A percentile compares a stretch with the other conserved stretches of the same genome.
Evolutionary conservation across 2,888 invertebrate genomes (phyloP).

Genomic region (Phalangium opilio): DNA sequence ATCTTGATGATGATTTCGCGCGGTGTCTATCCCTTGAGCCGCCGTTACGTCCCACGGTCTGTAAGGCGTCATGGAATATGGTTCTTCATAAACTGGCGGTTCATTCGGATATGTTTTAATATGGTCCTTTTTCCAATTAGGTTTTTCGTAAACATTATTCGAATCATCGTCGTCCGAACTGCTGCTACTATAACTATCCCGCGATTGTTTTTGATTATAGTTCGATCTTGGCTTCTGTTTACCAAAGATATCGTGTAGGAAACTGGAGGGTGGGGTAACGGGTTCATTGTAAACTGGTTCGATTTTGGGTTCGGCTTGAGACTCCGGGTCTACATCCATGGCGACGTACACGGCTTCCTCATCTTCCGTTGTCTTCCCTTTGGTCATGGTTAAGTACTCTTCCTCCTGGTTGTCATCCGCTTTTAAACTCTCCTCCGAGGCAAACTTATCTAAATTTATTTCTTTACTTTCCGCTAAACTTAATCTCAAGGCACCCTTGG

Average conservation of each 20-base stretch:
- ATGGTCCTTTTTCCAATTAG: constrained; percentile 1
- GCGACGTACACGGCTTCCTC: constrained; percentile 17
- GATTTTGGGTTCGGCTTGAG: constrained; percentile 8
- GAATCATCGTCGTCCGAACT: constrained; percentile 13
- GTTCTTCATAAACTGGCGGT: neutral
- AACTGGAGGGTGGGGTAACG: constrained; percentile 14
- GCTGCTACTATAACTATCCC: constrained; percentile 9
- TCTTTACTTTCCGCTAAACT: constrained; percentile 1
- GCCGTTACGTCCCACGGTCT: too few relatives aligned
- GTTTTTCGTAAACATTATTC: constrained; percentile 16
- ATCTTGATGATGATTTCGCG: constrained; percentile 1
- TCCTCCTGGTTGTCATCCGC: constrained; percentile 6
- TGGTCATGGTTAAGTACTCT: constrained; percentile 14
- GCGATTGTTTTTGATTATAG: constrained; percentile 1
- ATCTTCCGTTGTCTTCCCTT: constrained; percentile 8
- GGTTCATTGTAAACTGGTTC: constrained; percentile 17
- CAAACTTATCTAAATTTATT: neutral
- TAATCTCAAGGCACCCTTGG: constrained; percentile 5
- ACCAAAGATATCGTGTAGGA: constrained; percentile 15
- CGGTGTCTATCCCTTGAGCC: neutral
- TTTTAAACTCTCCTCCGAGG: neutral
- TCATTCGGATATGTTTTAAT: neutral
- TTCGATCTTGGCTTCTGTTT: constrained; percentile 2
- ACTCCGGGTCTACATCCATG: constrained; percentile 11
- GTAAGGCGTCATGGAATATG: too few relatives aligned